Conservation (phyloP, 1,140 invertebrate species). For the Acromyrmex charruanus region DNA sequence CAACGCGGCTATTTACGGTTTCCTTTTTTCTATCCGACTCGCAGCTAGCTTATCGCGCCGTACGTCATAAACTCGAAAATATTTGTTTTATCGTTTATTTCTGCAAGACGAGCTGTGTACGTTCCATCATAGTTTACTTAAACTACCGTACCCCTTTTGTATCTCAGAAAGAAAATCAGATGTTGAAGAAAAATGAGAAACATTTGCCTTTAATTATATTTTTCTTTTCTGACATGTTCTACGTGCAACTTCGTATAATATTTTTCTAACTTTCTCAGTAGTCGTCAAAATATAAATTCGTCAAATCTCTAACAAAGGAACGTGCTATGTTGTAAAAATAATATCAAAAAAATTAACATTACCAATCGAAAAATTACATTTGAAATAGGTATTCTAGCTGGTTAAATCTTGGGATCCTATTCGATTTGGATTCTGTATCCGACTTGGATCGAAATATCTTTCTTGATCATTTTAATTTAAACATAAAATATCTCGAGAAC, state of each 20-base stretch:
- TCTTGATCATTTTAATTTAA: too few relatives aligned
- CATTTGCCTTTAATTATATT: neutral
- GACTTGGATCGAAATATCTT: too few relatives aligned
- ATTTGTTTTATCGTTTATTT: conserved; percentile 19
- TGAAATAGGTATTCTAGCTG: too few relatives aligned
- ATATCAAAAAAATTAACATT: too few relatives aligned
- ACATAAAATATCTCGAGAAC: too few relatives aligned
- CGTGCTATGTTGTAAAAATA: too few relatives aligned
- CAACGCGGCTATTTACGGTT: neutral
- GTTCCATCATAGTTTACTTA: neutral
- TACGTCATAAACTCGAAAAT: conserved; percentile 34
- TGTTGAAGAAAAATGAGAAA: neutral
- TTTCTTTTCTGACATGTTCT: neutral
- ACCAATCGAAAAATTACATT: too few relatives aligned
- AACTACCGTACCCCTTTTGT: neutral
- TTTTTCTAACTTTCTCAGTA: neutral
- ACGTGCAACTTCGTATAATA: neutral
- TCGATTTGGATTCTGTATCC: too few relatives aligned
- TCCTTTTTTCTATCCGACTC: neutral
- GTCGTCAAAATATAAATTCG: neutral
- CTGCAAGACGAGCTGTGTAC: neutral
- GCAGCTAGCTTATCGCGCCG: neutral
- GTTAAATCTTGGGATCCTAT: too few relatives aligned
- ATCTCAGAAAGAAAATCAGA: neutral
- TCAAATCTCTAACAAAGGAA: neutral